phyloP scores from a whole-genome alignment of 1,140 invertebrate species.

The Papilio polyxenes region DNA sequence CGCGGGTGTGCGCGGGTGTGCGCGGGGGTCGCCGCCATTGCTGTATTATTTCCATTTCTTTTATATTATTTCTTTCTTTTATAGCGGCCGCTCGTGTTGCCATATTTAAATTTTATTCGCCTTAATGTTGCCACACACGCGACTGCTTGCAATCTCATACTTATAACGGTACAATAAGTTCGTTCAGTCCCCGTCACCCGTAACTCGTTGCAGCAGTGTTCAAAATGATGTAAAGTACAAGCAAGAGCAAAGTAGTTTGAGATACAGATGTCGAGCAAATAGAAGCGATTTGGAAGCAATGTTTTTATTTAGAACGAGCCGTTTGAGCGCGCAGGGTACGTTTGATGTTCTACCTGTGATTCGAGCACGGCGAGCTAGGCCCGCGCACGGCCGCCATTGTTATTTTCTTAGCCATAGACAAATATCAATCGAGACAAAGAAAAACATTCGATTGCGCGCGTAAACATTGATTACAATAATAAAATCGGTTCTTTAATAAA shows the following conservation, averaged over 20 bases:
- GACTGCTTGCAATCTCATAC: constrained; percentile 73
- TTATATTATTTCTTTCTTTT: constrained; percentile 74
- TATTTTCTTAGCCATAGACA: constrained; percentile 31
- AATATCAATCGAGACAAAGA: constrained; percentile 29
- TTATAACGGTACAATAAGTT: constrained; percentile 54
- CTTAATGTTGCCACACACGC: constrained; percentile 78
- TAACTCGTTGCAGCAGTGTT: constrained; percentile 46
- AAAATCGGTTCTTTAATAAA: constrained; percentile 28
- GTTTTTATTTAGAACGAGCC: constrained; percentile 78
- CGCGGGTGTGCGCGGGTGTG: neutral
- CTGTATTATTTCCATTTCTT: constrained; percentile 60
- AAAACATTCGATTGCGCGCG: constrained; percentile 29
- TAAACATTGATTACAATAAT: constrained; percentile 39
- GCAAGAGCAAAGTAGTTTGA: constrained; percentile 41
- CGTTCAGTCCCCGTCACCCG: neutral
- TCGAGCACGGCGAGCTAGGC: constrained; percentile 65
- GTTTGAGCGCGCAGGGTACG: constrained; percentile 59
- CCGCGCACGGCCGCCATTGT: constrained; percentile 28
- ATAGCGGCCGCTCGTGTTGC: constrained; percentile 68
- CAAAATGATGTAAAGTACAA: constrained; percentile 25
- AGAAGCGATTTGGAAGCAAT: constrained; percentile 75
- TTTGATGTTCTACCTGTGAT: constrained; percentile 74
- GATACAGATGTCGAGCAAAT: constrained; percentile 72
- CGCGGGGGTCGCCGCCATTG: neutral
- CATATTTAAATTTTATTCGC: constrained; percentile 80